Evolutionary conservation across 2,888 invertebrate genomes (phyloP), one percentile per base, ranked within the genome.

Genomic region (Proisotoma minuta): DNA sequence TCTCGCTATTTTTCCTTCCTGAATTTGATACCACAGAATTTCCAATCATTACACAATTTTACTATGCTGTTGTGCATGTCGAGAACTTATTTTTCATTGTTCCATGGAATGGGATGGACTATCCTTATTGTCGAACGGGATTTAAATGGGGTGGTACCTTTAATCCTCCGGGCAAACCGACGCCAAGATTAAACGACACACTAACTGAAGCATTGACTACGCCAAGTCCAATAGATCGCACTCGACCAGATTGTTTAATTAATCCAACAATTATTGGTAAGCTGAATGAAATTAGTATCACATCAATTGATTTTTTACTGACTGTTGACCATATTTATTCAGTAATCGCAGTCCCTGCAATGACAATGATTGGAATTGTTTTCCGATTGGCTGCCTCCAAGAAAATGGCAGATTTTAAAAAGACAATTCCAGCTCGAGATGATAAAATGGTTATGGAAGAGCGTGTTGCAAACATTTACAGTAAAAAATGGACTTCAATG

Each of bases 1-100:
- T 72, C 23, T 69, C 69, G 0, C 22, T 71, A 43, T 72, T 72
- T 27, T 72, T 72, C 50, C 59, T 72, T 15, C 72, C 72, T 12
- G 72, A 72, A 28, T 40, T 71, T 23, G 60, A 65, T 56, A 47
- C 64, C 1, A 57, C 53, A 3, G 59, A 68, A 26, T 23, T 68
- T 2, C 68, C 68, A 1, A 50, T 61, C 4, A 43, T 69, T 1
- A 43, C 66, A 26, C 70, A 72, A 29, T 71, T 72, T 56, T 72
- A 72, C 57, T 72, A 69, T 27, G 66, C 68, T 0, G 57, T 62
- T 26, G 62, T 62, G 4, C 59, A 68, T 2, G 57, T 72, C 8
- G 63, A 72, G 56, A 71, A 70, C 49, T 60, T 64, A 10, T 51
- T 70, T 26, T 71, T 69, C 54, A 68, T 69, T 12, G 43, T 69